phyloP scores from a whole-genome alignment of 2,888 invertebrate genomes.

The Cryptocheilus praepositus region DNA sequence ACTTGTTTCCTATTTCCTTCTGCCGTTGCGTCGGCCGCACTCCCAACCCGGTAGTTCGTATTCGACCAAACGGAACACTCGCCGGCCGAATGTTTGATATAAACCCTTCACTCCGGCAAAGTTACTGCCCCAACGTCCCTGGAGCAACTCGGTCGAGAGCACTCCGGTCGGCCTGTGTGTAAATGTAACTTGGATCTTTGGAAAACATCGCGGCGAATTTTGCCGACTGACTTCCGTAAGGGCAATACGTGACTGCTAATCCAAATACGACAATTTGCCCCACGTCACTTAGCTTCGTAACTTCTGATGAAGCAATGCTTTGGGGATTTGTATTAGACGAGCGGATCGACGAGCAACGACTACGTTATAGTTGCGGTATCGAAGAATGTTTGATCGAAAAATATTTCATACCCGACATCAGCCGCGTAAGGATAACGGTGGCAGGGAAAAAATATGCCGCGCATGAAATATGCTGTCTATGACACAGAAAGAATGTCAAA shows the following conservation, averaged over 20 bases:
- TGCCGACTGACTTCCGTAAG: constrained; percentile 24
- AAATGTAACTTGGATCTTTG: constrained; percentile 35
- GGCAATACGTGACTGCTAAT: constrained; percentile 6
- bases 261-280: neutral
- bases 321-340: no score
- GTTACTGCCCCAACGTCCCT: constrained; percentile 28
- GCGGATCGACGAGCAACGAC: no score
- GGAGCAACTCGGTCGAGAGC: constrained; percentile 29
- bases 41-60: constrained; percentile 11
- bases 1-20: constrained; percentile 11
- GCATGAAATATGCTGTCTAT: no score
- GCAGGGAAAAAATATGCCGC: no score
- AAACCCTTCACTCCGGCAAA: constrained; percentile 32
- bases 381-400: no score
- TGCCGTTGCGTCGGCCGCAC: constrained; percentile 1
- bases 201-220: constrained; percentile 29
- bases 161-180: constrained; percentile 21
- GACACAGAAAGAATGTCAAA: no score
- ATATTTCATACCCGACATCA: no score
- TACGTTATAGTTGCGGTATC: no score
- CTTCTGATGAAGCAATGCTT: no score
- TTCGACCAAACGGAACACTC: constrained; percentile 13
- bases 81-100: constrained; percentile 31
- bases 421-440: no score
- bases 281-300: neutral